Evolutionary conservation across 2,888 invertebrate species (phyloP).

Genomic region (Megastigmus dorsalis): DNA sequence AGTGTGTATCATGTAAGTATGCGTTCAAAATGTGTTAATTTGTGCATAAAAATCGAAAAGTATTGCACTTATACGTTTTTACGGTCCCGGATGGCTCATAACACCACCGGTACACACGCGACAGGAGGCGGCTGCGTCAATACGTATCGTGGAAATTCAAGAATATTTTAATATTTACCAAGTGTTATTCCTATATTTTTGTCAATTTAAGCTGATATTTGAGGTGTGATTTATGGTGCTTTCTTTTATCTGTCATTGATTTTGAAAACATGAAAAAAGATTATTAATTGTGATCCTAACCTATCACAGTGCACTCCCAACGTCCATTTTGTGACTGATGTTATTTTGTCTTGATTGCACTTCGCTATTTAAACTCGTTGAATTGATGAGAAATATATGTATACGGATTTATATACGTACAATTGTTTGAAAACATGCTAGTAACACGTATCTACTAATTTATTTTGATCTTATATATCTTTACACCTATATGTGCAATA

Average conservation of each 20-base stretch:
- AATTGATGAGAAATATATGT: slow-evolving; percentile 1
- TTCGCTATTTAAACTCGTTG: neutral
- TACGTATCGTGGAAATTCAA: neutral
- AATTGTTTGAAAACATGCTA: neutral
- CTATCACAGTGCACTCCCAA: neutral
- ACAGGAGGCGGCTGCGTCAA: neutral
- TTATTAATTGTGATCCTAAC: slow-evolving; percentile 2
- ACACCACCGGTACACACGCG: neutral
- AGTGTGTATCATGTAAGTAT: slow-evolving; percentile 47
- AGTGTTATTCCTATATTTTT: neutral
- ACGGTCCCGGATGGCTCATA: neutral
- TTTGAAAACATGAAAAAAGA: neutral
- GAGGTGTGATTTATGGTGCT: neutral
- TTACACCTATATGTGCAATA: slow-evolving; percentile 4
- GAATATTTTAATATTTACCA: neutral
- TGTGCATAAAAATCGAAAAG: neutral
- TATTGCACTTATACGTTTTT: neutral
- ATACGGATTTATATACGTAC: too few relatives aligned
- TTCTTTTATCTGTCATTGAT: neutral
- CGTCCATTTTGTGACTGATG: slow-evolving; percentile 26
- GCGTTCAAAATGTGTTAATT: neutral
- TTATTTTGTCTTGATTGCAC: neutral
- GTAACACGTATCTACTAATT: neutral
- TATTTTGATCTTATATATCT: neutral
- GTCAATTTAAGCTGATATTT: neutral